phyloP scores from a whole-genome alignment of 2,888 invertebrate species.

The Ectobius pallidus region DNA sequence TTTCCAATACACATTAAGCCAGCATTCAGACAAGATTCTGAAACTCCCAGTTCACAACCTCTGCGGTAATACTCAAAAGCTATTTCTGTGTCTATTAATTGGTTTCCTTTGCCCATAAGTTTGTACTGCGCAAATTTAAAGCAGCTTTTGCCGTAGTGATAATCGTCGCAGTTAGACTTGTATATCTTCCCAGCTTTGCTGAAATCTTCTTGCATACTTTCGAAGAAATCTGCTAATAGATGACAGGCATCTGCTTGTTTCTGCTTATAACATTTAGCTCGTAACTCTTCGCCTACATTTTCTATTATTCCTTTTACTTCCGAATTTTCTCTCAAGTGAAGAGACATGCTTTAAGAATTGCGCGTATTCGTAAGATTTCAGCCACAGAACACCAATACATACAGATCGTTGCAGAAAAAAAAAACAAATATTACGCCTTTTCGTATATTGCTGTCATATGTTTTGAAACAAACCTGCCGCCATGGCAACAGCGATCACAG shows the following conservation, averaged over 20 bases:
- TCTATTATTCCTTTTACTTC: slow-evolving; percentile 90
- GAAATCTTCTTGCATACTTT: slow-evolving; percentile 82
- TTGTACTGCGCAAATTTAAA: slow-evolving; percentile 82
- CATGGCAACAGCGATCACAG: too few relatives aligned
- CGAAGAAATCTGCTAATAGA: slow-evolving; percentile 88
- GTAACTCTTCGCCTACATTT: slow-evolving; percentile 92
- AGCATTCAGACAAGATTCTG: slow-evolving; percentile 75
- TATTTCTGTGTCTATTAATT: slow-evolving; percentile 63
- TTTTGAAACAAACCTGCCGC: too few relatives aligned
- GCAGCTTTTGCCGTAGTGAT: slow-evolving; percentile 85
- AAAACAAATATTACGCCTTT: too few relatives aligned
- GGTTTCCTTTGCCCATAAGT: slow-evolving; percentile 67
- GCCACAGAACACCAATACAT: too few relatives aligned
- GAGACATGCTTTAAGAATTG: too few relatives aligned
- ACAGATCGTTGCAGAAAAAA: too few relatives aligned
- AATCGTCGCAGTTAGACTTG: slow-evolving; percentile 86
- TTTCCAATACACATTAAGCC: slow-evolving; percentile 67
- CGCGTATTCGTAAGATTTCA: too few relatives aligned
- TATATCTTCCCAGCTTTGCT: slow-evolving; percentile 81
- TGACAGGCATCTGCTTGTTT: slow-evolving; percentile 88
- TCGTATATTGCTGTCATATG: too few relatives aligned
- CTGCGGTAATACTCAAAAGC: slow-evolving; percentile 77
- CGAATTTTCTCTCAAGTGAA: slow-evolving; percentile 80
- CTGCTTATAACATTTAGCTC: slow-evolving; percentile 91
- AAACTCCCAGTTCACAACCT: slow-evolving; percentile 75